phyloP scores from a whole-genome alignment of 2,888 invertebrate genomes.

The Buathra laborator region DNA sequence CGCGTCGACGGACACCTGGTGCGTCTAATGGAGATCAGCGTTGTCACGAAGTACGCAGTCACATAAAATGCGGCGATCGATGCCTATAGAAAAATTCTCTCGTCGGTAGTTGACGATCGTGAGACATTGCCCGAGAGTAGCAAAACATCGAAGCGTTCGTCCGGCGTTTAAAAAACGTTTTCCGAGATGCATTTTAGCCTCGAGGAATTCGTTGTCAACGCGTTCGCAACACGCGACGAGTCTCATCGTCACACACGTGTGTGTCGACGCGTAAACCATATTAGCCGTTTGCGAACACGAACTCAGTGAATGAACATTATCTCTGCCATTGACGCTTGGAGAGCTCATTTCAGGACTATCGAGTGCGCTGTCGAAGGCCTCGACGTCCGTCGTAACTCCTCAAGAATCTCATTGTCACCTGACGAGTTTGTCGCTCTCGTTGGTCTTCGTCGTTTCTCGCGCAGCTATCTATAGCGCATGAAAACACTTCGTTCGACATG shows the following conservation, averaged over 20 bases:
- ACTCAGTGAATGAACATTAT: slow-evolving; percentile 8
- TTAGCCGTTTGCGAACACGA: slow-evolving; percentile 68
- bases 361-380: slow-evolving; percentile 53
- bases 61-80: not conserved
- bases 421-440: slow-evolving; percentile 5
- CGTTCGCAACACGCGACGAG: slow-evolving; percentile 39
- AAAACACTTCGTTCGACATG: not conserved
- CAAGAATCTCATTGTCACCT: slow-evolving; percentile 10
- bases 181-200: not conserved
- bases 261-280: slow-evolving; percentile 69
- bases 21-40: slow-evolving; percentile 48
- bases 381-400: slow-evolving; percentile 1
- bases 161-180: not conserved
- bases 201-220: slow-evolving; percentile 12
- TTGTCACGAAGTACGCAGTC: slow-evolving; percentile 12
- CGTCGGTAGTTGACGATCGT: not conserved
- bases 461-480: not conserved
- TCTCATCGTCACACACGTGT: slow-evolving; percentile 65
- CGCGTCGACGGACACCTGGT: slow-evolving; percentile 51
- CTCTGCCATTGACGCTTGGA: slow-evolving; percentile 23
- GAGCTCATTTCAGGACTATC: slow-evolving; percentile 59
- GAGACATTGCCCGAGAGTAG: not conserved
- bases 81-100: not conserved
- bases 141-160: slow-evolving; percentile 13
- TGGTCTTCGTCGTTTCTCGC: not conserved